phyloP scores from a whole-genome alignment of 2,888 invertebrate species.

The Mesorhabditis sp. region DNA sequence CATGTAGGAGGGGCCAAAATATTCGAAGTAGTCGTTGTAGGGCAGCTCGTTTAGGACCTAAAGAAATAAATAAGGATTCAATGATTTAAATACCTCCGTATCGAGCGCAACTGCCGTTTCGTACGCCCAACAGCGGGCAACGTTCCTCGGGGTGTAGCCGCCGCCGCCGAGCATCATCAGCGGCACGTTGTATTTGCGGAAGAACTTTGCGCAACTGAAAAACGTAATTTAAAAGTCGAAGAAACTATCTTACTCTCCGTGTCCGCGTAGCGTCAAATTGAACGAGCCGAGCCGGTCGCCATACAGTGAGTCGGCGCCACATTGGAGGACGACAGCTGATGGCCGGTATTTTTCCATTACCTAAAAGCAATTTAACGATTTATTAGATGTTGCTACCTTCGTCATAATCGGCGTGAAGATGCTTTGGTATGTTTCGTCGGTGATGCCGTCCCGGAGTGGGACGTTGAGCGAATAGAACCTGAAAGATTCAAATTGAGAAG shows the following conservation, averaged over 20 bases:
- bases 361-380: conserved; percentile 22
- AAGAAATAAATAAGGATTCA: not conserved
- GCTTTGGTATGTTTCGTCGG: conserved; percentile 92
- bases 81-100: conserved; percentile 30
- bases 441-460: conserved; percentile 94
- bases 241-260: conserved; percentile 19
- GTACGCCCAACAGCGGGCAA: conserved; percentile 83
- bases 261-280: conserved; percentile 61
- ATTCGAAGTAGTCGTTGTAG: conserved; percentile 52
- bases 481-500: not conserved
- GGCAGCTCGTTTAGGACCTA: conserved; percentile 40
- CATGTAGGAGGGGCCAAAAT: conserved; percentile 51
- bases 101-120: conserved; percentile 74
- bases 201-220: conserved; percentile 81
- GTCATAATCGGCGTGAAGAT: conserved; percentile 71
- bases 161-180: conserved; percentile 95
- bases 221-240: not conserved
- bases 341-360: conserved; percentile 97
- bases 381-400: not conserved
- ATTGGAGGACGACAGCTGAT: conserved; percentile 93
- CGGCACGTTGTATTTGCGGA: conserved; percentile 92
- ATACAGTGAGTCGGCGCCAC: conserved; percentile 95
- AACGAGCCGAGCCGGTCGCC: conserved; percentile 91
- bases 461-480: conserved; percentile 97
- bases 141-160: conserved; percentile 51